Conservation (phyloP, 2,888 invertebrate genomes). For the Listrodromus nycthemerus region DNA sequence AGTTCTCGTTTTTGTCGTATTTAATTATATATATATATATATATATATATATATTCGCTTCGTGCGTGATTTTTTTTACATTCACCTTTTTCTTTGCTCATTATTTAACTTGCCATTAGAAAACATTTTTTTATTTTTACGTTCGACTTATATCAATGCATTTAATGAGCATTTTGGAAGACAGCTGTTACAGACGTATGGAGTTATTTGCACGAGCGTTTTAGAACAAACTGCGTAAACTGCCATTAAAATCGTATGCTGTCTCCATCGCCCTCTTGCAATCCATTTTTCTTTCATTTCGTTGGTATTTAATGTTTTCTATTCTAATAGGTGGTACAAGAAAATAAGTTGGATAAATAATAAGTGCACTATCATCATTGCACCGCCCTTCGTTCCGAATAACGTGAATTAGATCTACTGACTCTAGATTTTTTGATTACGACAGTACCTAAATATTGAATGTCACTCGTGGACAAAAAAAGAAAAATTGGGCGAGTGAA, state of each 20-base stretch:
- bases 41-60: constrained; percentile 43
- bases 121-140: constrained; percentile 37
- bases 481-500: constrained; percentile 19
- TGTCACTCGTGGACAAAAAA: constrained; percentile 35
- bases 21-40: constrained; percentile 56
- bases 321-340: constrained; percentile 21
- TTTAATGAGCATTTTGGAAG: constrained; percentile 44
- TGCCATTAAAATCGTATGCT: constrained; percentile 47
- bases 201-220: constrained; percentile 42
- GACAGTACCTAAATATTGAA: constrained; percentile 56
- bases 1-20: constrained; percentile 43
- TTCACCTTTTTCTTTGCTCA: constrained; percentile 21
- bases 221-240: constrained; percentile 47
- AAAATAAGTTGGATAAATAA: constrained; percentile 52
- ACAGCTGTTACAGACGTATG: constrained; percentile 38
- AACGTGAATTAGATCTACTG: constrained; percentile 24
- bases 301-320: constrained; percentile 26
- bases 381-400: constrained; percentile 54
- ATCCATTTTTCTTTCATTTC: constrained; percentile 16
- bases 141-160: constrained; percentile 22
- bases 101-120: constrained; percentile 48
- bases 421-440: constrained; percentile 58
- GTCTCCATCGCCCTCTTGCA: background rate
- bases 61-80: constrained; percentile 32
- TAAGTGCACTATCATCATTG: constrained; percentile 59